Base-by-base conservation (phyloP, 2,888 invertebrate genomes). In the Cordylochernes scorpioides region DNA sequence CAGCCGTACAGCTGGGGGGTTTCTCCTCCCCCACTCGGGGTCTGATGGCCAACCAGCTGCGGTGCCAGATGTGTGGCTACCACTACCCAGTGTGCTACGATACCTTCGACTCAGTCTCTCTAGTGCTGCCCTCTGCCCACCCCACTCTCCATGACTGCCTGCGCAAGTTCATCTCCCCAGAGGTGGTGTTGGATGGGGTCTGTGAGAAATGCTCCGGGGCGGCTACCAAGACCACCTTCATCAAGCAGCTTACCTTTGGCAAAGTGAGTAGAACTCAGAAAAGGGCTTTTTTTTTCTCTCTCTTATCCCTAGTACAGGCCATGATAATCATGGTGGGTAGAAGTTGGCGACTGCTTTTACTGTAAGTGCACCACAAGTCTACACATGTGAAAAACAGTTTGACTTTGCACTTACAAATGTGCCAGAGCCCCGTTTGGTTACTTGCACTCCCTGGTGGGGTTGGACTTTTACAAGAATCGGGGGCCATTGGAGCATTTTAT, bases 11-110 rank as follows among this genome's bases (percentile, higher is more conserved):
- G 13, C 2, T 2, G 13, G 7, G 22, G 3, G 30, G 19, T n/a
- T 18, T 29, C 24, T 30, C 35, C 13, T 36, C 69, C 49, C 73
- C 74, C 2, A 73, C 73, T 49, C 62, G 66, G 34, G 74, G 74
- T 15, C 63, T 71, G 17, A 55, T 73, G 36, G 71, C 72, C 27
- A 72, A 68, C 47, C 72, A 73, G 54, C 58, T 74, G 27, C 61
- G 67, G 35, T 75, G 75, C 48, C 65, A 65, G 18, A 62, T 63
- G 30, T 75, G 74, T 51, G 64, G 65, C 25, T 62, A 61, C 50
- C 59, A 78, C 70, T 73, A 73, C 37, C 68, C 77, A 1, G 71
- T 82, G n/a, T 68, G 73, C 15, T 78, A 80, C 50, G 84, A 86
- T 52, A 75, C 77, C 48, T 77, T 84, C 49, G 82, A 84, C 55